Percentiles rank a stretch among this genome's conserved stretches.
Evolutionary conservation across 2,797 vertebrate species (phyloP).

Genomic region (Dallia pectoralis): DNA sequence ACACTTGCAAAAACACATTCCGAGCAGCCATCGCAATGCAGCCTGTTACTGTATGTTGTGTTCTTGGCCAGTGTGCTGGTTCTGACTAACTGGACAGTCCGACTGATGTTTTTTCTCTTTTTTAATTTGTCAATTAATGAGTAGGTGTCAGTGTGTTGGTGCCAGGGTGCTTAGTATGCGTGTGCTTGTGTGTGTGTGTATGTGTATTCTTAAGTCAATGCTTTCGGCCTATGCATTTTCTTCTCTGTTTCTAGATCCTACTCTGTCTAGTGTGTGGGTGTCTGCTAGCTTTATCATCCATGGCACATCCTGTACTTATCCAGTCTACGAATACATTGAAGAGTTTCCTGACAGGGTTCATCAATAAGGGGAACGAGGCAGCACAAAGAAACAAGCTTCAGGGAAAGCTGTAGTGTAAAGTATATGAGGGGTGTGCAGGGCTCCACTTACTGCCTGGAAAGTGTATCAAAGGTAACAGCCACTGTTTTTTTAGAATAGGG

Average conservation of each 20-base stretch:
- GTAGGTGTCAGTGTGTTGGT: background rate
- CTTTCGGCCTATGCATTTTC: background rate
- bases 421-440: background rate
- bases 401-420: slow-evolving; percentile 9
- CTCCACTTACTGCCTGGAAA: slow-evolving; percentile 8
- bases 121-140: slow-evolving; percentile 10
- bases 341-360: slow-evolving; percentile 26
- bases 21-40: background rate
- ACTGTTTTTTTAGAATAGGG: background rate
- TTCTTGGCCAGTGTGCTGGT: background rate
- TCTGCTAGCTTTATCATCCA: background rate
- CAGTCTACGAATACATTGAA: slow-evolving; percentile 24
- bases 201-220: background rate
- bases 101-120: slow-evolving; percentile 25
- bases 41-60: background rate
- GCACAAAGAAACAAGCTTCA: slow-evolving; percentile 7
- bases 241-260: background rate
- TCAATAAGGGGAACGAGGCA: slow-evolving; percentile 22
- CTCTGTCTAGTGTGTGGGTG: background rate
- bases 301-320: slow-evolving; percentile 14
- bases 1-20: background rate
- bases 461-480: background rate
- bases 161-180: too few species aligned
- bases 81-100: background rate
- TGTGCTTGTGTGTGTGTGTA: background rate